These are phyloP conservation scores for Bostrychus sinensis DNA, from an alignment of 2,113 vertebrate species.

Conservation along the genomic window DNA sequence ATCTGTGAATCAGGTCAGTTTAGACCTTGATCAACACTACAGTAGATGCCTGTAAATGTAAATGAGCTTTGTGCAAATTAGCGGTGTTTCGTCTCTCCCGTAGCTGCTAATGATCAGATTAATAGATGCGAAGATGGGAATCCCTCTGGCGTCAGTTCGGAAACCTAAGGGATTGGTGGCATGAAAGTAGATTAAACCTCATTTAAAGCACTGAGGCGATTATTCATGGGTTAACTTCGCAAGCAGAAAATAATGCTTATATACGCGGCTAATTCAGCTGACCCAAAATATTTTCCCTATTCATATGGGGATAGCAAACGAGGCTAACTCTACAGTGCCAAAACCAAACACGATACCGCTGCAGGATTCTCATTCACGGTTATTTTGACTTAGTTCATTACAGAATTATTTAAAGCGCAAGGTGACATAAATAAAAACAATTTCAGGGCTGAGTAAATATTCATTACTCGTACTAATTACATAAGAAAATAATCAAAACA, in stretches of 20 bases:
- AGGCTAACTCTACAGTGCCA: slow-evolving; percentile 31
- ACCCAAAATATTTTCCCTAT: slow-evolving; percentile 42
- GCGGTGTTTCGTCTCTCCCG: slow-evolving; percentile 34
- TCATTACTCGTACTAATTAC: slow-evolving; percentile 6
- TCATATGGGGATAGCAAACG: slow-evolving; percentile 48
- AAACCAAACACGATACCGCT: slow-evolving; percentile 2
- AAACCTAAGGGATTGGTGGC: slow-evolving; percentile 55
- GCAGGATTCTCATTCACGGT: not conserved
- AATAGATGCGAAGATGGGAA: slow-evolving; percentile 59
- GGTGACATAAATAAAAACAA: slow-evolving; percentile 5
- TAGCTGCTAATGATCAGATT: slow-evolving; percentile 71
- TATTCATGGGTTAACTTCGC: slow-evolving; percentile 64
- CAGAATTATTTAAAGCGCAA: not conserved
- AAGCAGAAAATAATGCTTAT: slow-evolving; percentile 59
- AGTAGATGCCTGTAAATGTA: slow-evolving; percentile 26
- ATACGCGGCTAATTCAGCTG: slow-evolving; percentile 50
- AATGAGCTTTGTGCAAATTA: slow-evolving; percentile 65
- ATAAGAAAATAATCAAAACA: not conserved
- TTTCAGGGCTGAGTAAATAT: slow-evolving; percentile 3
- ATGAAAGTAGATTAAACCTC: slow-evolving; percentile 68
- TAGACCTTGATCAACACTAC: slow-evolving; percentile 28
- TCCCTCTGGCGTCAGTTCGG: slow-evolving; percentile 48
- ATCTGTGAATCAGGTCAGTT: not conserved
- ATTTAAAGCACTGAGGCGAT: slow-evolving; percentile 59
- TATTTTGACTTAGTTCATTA: slow-evolving; percentile 6